Percentiles rank a stretch among this genome's conserved stretches.
phyloP scores from a whole-genome alignment of 1,140 invertebrate genomes.

The Nebria ingens region DNA sequence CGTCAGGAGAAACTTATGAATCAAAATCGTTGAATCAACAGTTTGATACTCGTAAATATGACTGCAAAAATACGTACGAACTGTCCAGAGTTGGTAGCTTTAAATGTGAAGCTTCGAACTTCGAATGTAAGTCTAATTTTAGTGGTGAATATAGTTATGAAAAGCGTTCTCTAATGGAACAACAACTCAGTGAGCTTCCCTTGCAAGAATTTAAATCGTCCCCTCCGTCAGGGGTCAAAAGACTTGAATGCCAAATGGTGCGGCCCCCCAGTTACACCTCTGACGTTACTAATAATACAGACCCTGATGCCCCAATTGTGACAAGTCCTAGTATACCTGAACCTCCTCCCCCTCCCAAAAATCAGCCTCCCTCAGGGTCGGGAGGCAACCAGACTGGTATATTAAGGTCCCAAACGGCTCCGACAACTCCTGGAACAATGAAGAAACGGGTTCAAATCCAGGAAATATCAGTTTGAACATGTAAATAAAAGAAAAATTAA shows the following conservation, averaged over 20 bases:
- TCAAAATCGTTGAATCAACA: slow-evolving; percentile 44
- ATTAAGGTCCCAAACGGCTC: slow-evolving; percentile 43
- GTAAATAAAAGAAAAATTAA: neutral
- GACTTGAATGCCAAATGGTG: slow-evolving; percentile 40
- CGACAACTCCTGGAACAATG: slow-evolving; percentile 50
- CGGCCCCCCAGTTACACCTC: slow-evolving; percentile 38
- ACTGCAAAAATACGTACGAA: slow-evolving; percentile 29
- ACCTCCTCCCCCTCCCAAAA: slow-evolving; percentile 56
- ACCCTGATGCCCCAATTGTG: slow-evolving; percentile 36
- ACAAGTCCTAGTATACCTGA: slow-evolving; percentile 50
- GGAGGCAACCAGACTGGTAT: slow-evolving; percentile 44
- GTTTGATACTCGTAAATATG: slow-evolving; percentile 45
- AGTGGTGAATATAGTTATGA: slow-evolving; percentile 54
- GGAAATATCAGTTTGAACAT: slow-evolving; percentile 70
- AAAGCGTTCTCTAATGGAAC: slow-evolving; percentile 47
- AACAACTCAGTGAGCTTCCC: slow-evolving; percentile 54
- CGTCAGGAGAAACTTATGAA: slow-evolving; percentile 45
- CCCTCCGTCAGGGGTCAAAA: slow-evolving; percentile 43
- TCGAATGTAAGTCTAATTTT: slow-evolving; percentile 44
- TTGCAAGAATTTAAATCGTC: slow-evolving; percentile 54
- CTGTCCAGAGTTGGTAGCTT: slow-evolving; percentile 20
- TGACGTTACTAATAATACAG: slow-evolving; percentile 35
- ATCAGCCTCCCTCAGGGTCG: slow-evolving; percentile 35
- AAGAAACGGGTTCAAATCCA: slow-evolving; percentile 81
- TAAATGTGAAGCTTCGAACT: slow-evolving; percentile 39